These are phyloP conservation scores for Molossus alvarezi DNA, from an alignment of 2,797 vertebrate genomes.

Conservation along the genomic window DNA sequence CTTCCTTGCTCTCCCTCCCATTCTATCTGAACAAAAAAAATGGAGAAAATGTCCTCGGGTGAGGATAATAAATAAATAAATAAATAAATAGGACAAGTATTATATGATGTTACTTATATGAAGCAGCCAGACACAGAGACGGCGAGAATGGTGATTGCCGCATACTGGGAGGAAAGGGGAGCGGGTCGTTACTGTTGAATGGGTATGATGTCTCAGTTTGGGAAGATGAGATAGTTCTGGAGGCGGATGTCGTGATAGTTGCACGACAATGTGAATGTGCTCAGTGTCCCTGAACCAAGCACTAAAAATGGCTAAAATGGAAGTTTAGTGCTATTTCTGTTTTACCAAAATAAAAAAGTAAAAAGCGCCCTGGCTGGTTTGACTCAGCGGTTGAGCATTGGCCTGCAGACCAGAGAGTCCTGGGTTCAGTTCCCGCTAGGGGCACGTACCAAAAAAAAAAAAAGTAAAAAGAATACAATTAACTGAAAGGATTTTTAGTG, in stretches of 20 bases:
- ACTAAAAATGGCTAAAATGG: not conserved
- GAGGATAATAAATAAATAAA: too few species aligned
- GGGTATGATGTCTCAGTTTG: not conserved
- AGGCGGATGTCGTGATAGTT: not conserved
- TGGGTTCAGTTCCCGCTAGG: too few species aligned
- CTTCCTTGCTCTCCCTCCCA: too few species aligned
- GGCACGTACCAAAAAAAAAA: not conserved
- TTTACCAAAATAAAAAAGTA: not conserved
- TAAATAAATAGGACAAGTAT: not conserved
- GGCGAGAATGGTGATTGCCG: not conserved
- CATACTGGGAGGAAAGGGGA: not conserved
- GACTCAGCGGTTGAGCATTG: too few species aligned
- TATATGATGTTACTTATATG: not conserved
- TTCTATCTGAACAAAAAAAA: too few species aligned
- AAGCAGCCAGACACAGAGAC: not conserved
- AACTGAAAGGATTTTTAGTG: conserved; percentile 36
- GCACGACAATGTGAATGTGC: not conserved
- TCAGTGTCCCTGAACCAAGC: not conserved
- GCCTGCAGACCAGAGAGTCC: too few species aligned
- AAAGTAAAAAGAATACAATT: conserved; percentile 46
- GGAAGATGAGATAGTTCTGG: not conserved
- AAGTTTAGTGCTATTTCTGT: not conserved
- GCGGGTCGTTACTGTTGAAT: not conserved
- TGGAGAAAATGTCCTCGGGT: too few species aligned
- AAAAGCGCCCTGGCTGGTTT: too few species aligned